Base-by-base conservation (phyloP, 2,113 vertebrate species). In the Podarcis cretensis region DNA sequence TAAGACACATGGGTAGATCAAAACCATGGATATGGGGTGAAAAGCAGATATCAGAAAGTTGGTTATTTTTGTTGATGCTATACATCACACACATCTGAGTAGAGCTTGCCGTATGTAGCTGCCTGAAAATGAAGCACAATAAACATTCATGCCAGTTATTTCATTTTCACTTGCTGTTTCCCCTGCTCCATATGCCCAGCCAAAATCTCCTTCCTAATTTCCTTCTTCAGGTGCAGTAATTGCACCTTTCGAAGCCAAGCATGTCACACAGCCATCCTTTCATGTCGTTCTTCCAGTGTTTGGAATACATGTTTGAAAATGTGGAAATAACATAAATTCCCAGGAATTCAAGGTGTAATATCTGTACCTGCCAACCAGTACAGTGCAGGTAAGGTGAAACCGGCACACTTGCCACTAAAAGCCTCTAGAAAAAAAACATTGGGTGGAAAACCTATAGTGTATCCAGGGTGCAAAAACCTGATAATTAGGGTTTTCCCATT, bases 91-190 rank as follows among this genome's bases (percentile, higher is more conserved):
- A 13, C 87, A 32, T 92, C 25, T 84, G 6, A 89, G 90, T 90
- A 85, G 82, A 87, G 54, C 30, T 87, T 90, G 79, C 87, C 89
- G 90, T 91, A 66, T 90, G 69, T 48, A 89, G 92, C 81, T 21
- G 79, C 89, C 87, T 84, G 82, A 89, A 92, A 93, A 95, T 81
- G 90, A 92, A 95, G 93, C 88, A 94, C 71, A 94, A 92, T 92
- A 93, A 96, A 93, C 83, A 84, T 92, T 93, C 91, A n/a, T 92
- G 89, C 93, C 93, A 94, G 94, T 95, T 91, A 88, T 93, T 90
- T 90, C 0, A 90, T 89, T 95, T 94, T 89, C 59, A 90, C 90
- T 91, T 90, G 88, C 92, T 91, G 69, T 86, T 90, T 87, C 84
- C 90, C 93, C 80, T 95, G 84, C 66, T 92, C 90, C 91, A 82